Percentiles rank a stretch among this genome's conserved stretches.
phyloP scores from a whole-genome alignment of 2,113 vertebrate genomes.

The Engraulis encrasicolus region DNA sequence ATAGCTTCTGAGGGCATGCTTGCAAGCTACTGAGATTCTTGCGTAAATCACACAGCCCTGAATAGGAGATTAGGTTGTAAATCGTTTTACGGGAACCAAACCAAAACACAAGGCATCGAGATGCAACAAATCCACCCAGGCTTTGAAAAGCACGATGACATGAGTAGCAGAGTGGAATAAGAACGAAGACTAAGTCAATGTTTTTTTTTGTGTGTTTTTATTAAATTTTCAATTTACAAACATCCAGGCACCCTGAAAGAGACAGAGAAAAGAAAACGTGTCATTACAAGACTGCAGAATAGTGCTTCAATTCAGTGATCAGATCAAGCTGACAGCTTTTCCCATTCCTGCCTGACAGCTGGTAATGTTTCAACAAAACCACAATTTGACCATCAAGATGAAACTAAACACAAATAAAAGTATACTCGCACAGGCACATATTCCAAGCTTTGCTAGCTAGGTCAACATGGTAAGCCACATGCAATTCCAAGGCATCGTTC shows the following conservation, averaged over 20 bases:
- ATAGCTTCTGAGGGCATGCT: background rate
- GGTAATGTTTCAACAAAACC: background rate
- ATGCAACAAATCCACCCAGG: background rate
- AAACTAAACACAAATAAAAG: too few relatives aligned
- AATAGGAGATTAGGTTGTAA: background rate
- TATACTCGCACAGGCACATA: too few relatives aligned
- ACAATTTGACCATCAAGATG: background rate
- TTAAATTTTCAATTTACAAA: slow-evolving; percentile 67
- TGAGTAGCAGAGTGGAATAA: background rate
- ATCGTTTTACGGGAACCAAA: background rate
- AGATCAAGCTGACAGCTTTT: too few relatives aligned
- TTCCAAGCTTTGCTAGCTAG: too few relatives aligned
- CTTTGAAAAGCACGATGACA: background rate
- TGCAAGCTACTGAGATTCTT: background rate
- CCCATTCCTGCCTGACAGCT: too few relatives aligned
- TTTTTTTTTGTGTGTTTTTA: slow-evolving; percentile 64
- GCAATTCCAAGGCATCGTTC: too few relatives aligned
- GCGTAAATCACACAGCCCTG: background rate
- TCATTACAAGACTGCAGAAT: background rate
- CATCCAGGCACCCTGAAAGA: slow-evolving; percentile 59
- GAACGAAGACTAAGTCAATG: background rate
- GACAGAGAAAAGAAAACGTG: background rate
- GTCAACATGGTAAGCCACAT: too few relatives aligned
- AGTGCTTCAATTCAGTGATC: too few relatives aligned
- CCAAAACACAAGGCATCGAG: background rate